Conservation (phyloP, 2,888 invertebrate genomes). For the Monochamus alternatus region DNA sequence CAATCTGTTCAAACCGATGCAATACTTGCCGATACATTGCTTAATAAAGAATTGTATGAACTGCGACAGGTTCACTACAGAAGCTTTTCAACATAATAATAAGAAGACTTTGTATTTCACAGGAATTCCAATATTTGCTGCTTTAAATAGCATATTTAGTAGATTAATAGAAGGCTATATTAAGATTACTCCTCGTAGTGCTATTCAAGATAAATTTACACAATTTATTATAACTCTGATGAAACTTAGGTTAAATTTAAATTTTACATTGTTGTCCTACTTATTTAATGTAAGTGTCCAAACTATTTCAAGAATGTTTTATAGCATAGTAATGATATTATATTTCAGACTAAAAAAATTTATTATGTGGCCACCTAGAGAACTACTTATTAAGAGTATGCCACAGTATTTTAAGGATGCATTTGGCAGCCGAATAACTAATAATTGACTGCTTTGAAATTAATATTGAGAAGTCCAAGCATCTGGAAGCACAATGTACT, state of each 20-base stretch:
- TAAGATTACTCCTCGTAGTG: neutral
- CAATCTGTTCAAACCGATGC: neutral
- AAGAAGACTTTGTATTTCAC: conserved; percentile 12
- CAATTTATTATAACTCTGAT: conserved; percentile 1
- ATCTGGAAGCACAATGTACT: conserved; percentile 32
- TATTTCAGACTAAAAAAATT: conserved; percentile 31
- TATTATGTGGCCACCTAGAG: conserved; percentile 46
- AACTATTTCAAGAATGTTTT: neutral
- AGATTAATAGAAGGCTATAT: neutral
- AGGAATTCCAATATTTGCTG: neutral
- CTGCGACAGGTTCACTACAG: neutral
- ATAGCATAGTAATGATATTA: neutral
- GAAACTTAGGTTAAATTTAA: neutral
- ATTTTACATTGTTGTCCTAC: neutral
- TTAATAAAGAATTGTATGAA: conserved; percentile 12
- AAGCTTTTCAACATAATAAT: neutral
- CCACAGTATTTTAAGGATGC: conserved; percentile 46
- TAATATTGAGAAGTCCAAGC: conserved; percentile 45
- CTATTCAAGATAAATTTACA: neutral
- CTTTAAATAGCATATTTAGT: neutral
- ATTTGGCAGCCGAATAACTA: conserved; percentile 42
- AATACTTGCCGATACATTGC: neutral
- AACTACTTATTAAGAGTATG: conserved; percentile 38
- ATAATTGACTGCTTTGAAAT: conserved; percentile 51
- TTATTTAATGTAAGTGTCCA: conserved; percentile 1